Base-by-base conservation (phyloP, 2,113 vertebrate genomes). In the Aythya baeri region DNA sequence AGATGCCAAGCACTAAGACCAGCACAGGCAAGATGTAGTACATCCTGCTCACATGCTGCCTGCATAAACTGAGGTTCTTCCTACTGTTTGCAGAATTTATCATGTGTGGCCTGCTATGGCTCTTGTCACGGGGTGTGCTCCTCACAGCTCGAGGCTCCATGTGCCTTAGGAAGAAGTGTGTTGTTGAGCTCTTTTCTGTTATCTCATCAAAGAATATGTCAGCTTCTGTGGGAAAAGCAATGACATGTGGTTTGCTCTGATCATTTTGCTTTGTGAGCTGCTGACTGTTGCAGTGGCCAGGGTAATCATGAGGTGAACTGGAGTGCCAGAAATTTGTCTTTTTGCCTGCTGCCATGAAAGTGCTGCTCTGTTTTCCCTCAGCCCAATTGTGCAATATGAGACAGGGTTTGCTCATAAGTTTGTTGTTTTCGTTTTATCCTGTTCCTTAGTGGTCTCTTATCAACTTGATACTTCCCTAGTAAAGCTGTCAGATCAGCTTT, bases 301-400 rank as follows among this genome's bases (percentile, higher is more conserved):
- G 59, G 75, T 63, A 80, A 94, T 91, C 52, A 65, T 72, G 46
- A 84, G 57, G 20, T 75, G 50, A 77, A 86, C 0, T 57, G 36
- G 11, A 72, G 70, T 88, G 86, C 90, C 88, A 96, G 76, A 78
- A 81, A 91, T 68, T 80, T 50, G 34, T 86, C 92, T 74, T 65
- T 41, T 95, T 12, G 18, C 8, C 23, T 88, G 25, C 76, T 88
- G 80, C 70, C 0, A 2, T 83, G 49, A 73, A 93, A 86, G 63
- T 82, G 34, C 62, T 81, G 43, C 27, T 84, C 31, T 94, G 74
- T 91, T 86, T 88, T 85, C 44, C 11, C 44, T 89, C 77, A 84
- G 20, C 7, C 3, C 32, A 10, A 38, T 89, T 93, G 62, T 73
- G 93, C 91, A 93, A 89, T n/a, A 49, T 13, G 62, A 91, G 20